Conservation (phyloP, 2,113 vertebrate genomes). For the Hypanus sabinus region DNA sequence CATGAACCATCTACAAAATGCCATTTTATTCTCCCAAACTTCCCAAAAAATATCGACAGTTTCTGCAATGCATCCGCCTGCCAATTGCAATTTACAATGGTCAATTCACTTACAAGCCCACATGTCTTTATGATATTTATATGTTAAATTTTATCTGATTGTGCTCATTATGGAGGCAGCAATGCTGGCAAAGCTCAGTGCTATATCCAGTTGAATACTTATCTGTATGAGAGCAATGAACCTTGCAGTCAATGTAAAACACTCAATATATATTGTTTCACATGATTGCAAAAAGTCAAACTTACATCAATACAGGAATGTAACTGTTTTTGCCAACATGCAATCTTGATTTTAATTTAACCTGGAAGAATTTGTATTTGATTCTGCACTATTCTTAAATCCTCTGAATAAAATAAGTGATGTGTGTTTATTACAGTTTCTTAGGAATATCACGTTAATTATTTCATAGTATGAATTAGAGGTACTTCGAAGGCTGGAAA, state of each 20-base stretch:
- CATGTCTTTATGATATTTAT: too few relatives aligned
- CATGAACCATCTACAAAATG: too few relatives aligned
- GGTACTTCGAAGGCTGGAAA: too few relatives aligned
- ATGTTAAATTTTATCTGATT: too few relatives aligned
- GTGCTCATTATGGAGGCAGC: background rate
- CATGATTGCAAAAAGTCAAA: background rate
- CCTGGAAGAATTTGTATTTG: background rate
- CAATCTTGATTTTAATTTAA: background rate
- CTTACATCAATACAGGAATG: background rate
- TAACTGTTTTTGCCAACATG: background rate
- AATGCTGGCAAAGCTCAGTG: background rate
- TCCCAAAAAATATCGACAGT: too few relatives aligned
- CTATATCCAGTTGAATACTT: background rate
- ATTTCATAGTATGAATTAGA: too few relatives aligned
- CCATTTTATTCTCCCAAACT: too few relatives aligned
- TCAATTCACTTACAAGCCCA: too few relatives aligned
- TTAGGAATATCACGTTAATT: too few relatives aligned
- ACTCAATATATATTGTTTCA: background rate
- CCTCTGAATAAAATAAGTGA: background rate
- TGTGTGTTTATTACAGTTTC: too few relatives aligned
- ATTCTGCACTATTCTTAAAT: background rate
- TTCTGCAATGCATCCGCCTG: too few relatives aligned
- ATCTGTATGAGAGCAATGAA: background rate
- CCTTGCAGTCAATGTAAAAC: background rate
- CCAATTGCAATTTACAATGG: too few relatives aligned